Evolutionary conservation across 2,888 invertebrate species (phyloP), one percentile per base, ranked within the genome.

Genomic region (Noctua janthe): DNA sequence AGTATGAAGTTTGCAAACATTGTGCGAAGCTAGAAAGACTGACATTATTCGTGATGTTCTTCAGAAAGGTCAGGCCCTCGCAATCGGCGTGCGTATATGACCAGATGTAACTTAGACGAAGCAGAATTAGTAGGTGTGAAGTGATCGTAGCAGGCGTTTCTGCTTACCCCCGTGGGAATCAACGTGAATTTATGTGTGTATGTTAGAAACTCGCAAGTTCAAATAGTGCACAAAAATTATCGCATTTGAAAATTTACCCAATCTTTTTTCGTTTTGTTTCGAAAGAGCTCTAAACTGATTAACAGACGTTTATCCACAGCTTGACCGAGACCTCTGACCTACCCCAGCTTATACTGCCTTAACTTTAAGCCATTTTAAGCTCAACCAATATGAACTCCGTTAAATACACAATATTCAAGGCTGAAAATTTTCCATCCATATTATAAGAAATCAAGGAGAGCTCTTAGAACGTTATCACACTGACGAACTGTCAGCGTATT

Each of bases 361-460:
- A 47, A 54, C 35, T 66, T 17, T 49, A 82, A 74, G 59, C 43
- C 13, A 54, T n/a, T 66, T 17, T 49, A 82, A 74, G 59, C 43
- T 10, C 0, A 29, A 66, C 17, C 23, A 29, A 29, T 29, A 29
- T 29, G 1, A 29, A 29, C 29, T 29, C 1, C 29, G 1, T 1
- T 29, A 64, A 71, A 49, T n/a, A 39, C 2, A 43, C 15, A 29
- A 8, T 43, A 69, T 39, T 59, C 77, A 62, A 39, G 29, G 1
- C 10, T 62, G 47, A 51, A 49, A 59, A 43, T 49, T 29, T 64
- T 51, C 29, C 17, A 69, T 59, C 64, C 82, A 81, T 29, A n/a
- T n/a, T n/a, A n/a, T n/a, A n/a, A 39, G 71, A 67, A 15, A 51
- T 66, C 54, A 77, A 29, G 29, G 29, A 51, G 10, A 20, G 10